Base-by-base conservation (phyloP, 1,140 invertebrate species). In the Calephelis virginiensis region DNA sequence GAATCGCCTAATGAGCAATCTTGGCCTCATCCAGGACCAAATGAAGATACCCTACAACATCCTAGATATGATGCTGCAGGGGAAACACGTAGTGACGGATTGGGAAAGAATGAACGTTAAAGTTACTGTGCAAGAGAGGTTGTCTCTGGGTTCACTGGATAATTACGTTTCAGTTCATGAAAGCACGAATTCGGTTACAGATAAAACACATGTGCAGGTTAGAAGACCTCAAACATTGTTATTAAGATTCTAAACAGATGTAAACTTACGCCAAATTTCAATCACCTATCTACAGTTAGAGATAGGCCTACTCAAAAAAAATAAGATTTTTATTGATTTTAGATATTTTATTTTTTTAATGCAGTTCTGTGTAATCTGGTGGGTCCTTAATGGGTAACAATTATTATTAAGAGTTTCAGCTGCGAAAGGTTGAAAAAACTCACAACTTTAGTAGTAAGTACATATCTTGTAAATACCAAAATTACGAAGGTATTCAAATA, bases 1-100 rank as follows among this genome's bases (percentile, higher is more conserved):
- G 3, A 93, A 93, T 71, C 87, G 90, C 4, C 90, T 94, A 5
- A 89, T 93, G 61, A 89, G 83, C 43, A 85, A 91, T 56, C 64
- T 94, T 38, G 83, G 92, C 43, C 74, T 67, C 48, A 77, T 94
- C 64, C 91, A 90, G 72, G 80, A 91, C 40, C 88, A 86, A 75
- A 88, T 92, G 85, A 77, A 71, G 60, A 72, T 87, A 71, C 82
- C 85, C 0, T 69, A 77, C 46, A 45, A 72, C 1, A 62, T 85
- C 6, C 14, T 87, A 28, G 77, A 87, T 37, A 78, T 66, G n/a
- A 82, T 89, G 78, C 75, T 91, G 8, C 65, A 72, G n/a, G 86
- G 82, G 5, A 71, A 69, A 45, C 49, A 17, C 13, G 71, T 76
- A n/a, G 61, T 77, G 6, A 71, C 69, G 0, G 76, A 79, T 37